A percentile compares a stretch with the other conserved stretches of the same genome.
Evolutionary conservation across 2,113 vertebrate species (phyloP).

Genomic region (Myrmophylax atrothorax): DNA sequence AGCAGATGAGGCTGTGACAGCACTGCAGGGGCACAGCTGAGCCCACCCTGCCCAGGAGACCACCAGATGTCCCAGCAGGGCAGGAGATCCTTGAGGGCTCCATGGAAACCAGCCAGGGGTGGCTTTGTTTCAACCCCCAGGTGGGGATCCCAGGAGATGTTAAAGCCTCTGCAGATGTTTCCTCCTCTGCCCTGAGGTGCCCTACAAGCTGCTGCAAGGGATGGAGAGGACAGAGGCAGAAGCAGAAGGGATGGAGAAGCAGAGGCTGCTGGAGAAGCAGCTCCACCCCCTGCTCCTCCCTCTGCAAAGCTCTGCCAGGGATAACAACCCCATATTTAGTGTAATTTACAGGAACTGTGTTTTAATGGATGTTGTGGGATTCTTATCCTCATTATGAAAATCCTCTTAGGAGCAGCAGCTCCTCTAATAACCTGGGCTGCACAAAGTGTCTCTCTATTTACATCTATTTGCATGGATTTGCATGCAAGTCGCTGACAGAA

Average conservation of each 20-base stretch:
- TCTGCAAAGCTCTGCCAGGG: neutral
- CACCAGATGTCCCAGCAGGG: no score
- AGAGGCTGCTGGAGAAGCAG: neutral
- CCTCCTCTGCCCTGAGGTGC: neutral
- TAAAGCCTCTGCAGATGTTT: neutral
- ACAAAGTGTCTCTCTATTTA: slow-evolving; percentile 27
- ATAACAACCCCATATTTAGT: slow-evolving; percentile 2
- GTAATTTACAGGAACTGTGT: slow-evolving; percentile 28
- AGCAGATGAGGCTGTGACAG: no score
- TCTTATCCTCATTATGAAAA: slow-evolving; percentile 52
- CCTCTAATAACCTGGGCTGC: slow-evolving; percentile 47
- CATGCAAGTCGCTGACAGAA: slow-evolving; percentile 23
- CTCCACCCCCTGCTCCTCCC: neutral
- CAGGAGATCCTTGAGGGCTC: no score
- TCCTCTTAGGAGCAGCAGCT: slow-evolving; percentile 43
- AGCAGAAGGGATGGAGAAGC: no score
- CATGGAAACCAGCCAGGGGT: no score
- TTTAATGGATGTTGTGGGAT: slow-evolving; percentile 57
- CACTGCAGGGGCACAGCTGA: no score
- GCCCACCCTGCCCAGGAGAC: no score
- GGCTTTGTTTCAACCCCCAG: no score
- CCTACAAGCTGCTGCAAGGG: neutral
- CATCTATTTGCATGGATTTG: slow-evolving; percentile 59
- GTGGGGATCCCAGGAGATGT: neutral
- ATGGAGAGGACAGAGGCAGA: no score